Conservation (phyloP, 2,888 invertebrate genomes). For the Sphaerophoria taeniata region DNA sequence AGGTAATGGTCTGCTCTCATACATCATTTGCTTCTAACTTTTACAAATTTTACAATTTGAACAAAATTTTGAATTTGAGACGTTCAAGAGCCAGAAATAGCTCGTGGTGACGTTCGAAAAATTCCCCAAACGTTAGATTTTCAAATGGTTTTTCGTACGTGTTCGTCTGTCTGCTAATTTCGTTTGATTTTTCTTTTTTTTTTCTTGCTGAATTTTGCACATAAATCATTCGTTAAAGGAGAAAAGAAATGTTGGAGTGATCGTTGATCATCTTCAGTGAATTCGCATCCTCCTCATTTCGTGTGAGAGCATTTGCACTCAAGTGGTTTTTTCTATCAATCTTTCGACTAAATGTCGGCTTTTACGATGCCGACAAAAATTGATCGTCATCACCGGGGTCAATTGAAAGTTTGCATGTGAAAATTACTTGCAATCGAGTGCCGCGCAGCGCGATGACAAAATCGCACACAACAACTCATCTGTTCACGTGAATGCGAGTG, state of each 20-base stretch:
- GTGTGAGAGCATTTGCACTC: slow-evolving; percentile 31
- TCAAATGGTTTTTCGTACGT: slow-evolving; percentile 41
- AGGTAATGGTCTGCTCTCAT: neutral
- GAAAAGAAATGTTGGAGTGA: neutral
- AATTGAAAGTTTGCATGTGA: slow-evolving; percentile 18
- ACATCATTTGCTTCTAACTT: neutral
- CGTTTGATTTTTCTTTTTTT: slow-evolving; percentile 21
- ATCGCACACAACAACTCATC: slow-evolving; percentile 17
- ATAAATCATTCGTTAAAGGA: slow-evolving; percentile 36
- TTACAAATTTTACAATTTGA: neutral
- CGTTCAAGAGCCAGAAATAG: neutral
- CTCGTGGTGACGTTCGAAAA: neutral
- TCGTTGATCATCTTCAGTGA: neutral
- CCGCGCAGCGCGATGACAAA: neutral
- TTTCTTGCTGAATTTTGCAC: slow-evolving; percentile 15
- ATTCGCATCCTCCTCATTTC: slow-evolving; percentile 26
- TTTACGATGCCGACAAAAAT: slow-evolving; percentile 33
- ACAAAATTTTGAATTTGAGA: neutral
- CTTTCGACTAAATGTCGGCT: neutral
- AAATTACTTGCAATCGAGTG: slow-evolving; percentile 10
- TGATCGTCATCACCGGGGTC: slow-evolving; percentile 52
- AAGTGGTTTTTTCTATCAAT: neutral
- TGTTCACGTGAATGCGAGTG: slow-evolving; percentile 5
- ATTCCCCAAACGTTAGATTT: slow-evolving; percentile 9
- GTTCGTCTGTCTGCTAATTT: slow-evolving; percentile 20